Evolutionary conservation across 2,888 invertebrate genomes (phyloP).

Genomic region (Athrips mouffetella): DNA sequence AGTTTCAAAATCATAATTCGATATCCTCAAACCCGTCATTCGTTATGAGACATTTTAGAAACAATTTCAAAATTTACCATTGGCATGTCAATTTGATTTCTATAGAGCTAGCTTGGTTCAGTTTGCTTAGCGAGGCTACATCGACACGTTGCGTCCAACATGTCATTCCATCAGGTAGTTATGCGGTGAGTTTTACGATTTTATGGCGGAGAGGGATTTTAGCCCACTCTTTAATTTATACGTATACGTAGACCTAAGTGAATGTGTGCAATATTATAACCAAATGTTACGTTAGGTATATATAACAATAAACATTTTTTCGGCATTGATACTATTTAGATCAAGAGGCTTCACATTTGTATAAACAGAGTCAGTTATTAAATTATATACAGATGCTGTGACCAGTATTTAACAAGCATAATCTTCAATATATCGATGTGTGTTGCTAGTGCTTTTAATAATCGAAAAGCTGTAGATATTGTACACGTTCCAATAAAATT

Average conservation of each 20-base stretch:
- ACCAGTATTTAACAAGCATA: conserved; percentile 26
- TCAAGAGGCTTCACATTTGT: conserved; percentile 24
- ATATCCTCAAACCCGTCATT: not conserved
- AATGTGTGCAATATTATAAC: conserved; percentile 71
- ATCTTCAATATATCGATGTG: conserved; percentile 39
- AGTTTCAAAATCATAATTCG: not conserved
- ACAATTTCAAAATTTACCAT: conserved; percentile 4
- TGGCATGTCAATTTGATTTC: conserved; percentile 8
- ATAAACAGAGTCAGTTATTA: conserved; percentile 11
- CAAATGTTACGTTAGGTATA: conserved; percentile 59
- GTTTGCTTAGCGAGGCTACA: conserved; percentile 68
- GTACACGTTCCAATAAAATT: conserved; percentile 59
- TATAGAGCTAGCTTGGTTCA: conserved; percentile 28
- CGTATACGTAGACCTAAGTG: conserved; percentile 58
- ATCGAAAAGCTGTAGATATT: conserved; percentile 53
- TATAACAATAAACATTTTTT: conserved; percentile 48
- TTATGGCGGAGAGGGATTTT: conserved; percentile 78
- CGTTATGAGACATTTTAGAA: not conserved
- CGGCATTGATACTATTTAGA: conserved; percentile 39
- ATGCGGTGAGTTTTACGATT: conserved; percentile 76
- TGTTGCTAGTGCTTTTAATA: conserved; percentile 50
- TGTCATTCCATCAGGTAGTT: conserved; percentile 73
- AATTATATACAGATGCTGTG: conserved; percentile 11
- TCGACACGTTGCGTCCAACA: conserved; percentile 55
- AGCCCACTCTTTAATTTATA: conserved; percentile 64